Base-by-base conservation (phyloP, 2,113 vertebrate species). In the Perca schrenkii region DNA sequence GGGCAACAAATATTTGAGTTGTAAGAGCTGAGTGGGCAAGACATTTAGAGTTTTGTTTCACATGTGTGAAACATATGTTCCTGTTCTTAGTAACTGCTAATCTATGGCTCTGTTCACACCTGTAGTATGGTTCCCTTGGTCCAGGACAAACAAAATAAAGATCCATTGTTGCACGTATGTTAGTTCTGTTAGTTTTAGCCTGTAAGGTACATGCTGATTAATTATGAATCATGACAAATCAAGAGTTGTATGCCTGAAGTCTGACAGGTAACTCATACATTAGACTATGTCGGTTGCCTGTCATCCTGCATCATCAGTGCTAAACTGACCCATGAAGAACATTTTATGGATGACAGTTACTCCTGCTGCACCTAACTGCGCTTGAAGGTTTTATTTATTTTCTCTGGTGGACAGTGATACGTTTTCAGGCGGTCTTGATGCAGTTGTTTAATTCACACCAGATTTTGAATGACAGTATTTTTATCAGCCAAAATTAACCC, bases 1-100 rank as follows among this genome's bases (percentile, higher is more conserved):
- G n/a, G 19, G 47, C 22, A 40, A 60, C 58, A 74, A 46, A 21
- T 63, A 0, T 34, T 75, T 58, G 19, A 13, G 43, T 52, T 8
- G 3, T 56, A 40, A 6, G 49, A 54, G 50, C 25, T 2, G 14
- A 49, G 14, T 4, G 21, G 47, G 28, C 4, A 74, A 28, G 2
- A 76, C 54, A 77, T 68, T 6, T 10, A 54, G 40, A 28, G 6
- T 54, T 64, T 58, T 46, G 12, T 50, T 65, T 67, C 14, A 47
- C 34, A 11, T 47, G 15, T 17, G n/a, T n/a, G n/a, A n/a, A n/a
- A n/a, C n/a, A n/a, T n/a, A 53, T 40, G 21, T 21, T 63, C 31
- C 1, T 53, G 22, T 53, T 58, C 21, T 40, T 64, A 40, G 22
- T 31, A 25, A 69, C 3, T 36, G 13, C 3, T 36, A 3, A 72